A percentile compares a stretch with the other conserved stretches of the same genome.
These are phyloP conservation scores for Drosophila arawakana DNA, from an alignment of 1,140 invertebrate species.

Conservation along the genomic window DNA sequence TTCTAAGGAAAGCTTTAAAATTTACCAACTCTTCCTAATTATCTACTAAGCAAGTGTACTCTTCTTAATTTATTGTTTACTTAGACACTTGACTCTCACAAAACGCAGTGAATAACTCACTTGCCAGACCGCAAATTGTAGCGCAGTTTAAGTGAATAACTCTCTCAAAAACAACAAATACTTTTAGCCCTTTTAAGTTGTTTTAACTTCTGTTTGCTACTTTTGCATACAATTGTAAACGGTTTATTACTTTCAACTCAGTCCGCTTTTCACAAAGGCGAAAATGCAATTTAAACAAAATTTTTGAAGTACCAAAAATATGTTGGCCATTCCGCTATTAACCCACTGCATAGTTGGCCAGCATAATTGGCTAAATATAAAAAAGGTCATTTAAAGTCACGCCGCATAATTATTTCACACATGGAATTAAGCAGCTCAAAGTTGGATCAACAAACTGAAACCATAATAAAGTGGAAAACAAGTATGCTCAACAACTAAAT, in stretches of 20 bases:
- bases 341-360: neutral
- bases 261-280: constrained; percentile 23
- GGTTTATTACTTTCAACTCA: neutral
- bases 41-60: neutral
- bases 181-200: constrained; percentile 38
- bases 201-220: constrained; percentile 51
- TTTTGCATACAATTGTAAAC: constrained; percentile 24
- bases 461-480: neutral
- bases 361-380: constrained; percentile 8
- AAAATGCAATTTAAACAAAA: constrained; percentile 43
- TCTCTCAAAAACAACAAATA: constrained; percentile 33
- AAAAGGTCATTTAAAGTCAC: constrained; percentile 5
- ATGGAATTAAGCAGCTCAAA: constrained; percentile 19
- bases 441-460: neutral
- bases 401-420: constrained; percentile 23
- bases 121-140: constrained; percentile 5
- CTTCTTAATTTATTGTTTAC: neutral
- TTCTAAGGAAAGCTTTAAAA: too few species aligned
- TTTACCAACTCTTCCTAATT: neutral
- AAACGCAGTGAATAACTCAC: constrained; percentile 7
- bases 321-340: constrained; percentile 9
- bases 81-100: neutral
- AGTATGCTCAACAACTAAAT: neutral
- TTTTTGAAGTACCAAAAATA: constrained; percentile 20
- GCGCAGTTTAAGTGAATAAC: constrained; percentile 24